Evolutionary conservation across 2,113 vertebrate genomes (phyloP).

Genomic region (Leucopsar rothschildi): DNA sequence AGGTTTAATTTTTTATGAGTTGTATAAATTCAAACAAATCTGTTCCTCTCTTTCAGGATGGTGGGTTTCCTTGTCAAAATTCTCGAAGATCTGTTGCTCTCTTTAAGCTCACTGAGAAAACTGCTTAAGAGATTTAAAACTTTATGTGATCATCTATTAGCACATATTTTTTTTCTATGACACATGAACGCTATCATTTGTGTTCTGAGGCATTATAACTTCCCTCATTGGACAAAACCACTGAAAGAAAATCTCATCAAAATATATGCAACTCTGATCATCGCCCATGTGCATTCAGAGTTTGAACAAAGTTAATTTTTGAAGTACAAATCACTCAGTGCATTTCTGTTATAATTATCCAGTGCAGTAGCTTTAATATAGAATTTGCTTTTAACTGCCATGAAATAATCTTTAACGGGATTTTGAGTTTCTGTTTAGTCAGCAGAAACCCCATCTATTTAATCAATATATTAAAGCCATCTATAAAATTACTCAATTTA

Average conservation of each 20-base stretch:
- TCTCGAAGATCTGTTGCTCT: conserved; percentile 60
- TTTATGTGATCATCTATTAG: not conserved
- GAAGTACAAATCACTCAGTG: not conserved
- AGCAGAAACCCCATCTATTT: not conserved
- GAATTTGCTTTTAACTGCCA: not conserved
- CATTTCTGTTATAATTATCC: not conserved
- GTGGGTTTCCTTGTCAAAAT: conserved; percentile 65
- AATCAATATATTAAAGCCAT: not conserved
- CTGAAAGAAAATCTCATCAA: not conserved
- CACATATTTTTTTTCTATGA: not conserved
- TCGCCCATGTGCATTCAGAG: not conserved
- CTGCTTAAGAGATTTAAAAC: not conserved
- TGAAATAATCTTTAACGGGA: not conserved
- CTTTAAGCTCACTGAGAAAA: conserved; percentile 27
- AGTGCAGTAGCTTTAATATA: not conserved
- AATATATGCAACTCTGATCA: not conserved
- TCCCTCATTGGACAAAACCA: not conserved
- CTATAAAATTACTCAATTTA: not conserved
- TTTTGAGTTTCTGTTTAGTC: not conserved
- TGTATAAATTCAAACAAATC: conserved; percentile 71
- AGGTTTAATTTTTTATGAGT: not conserved
- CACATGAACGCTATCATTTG: not conserved
- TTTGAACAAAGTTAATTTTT: not conserved
- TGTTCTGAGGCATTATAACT: not conserved
- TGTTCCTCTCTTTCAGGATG: conserved; percentile 60